Evolutionary conservation across 2,113 vertebrate genomes (phyloP).

Genomic region (Pangasianodon hypophthalmus): DNA sequence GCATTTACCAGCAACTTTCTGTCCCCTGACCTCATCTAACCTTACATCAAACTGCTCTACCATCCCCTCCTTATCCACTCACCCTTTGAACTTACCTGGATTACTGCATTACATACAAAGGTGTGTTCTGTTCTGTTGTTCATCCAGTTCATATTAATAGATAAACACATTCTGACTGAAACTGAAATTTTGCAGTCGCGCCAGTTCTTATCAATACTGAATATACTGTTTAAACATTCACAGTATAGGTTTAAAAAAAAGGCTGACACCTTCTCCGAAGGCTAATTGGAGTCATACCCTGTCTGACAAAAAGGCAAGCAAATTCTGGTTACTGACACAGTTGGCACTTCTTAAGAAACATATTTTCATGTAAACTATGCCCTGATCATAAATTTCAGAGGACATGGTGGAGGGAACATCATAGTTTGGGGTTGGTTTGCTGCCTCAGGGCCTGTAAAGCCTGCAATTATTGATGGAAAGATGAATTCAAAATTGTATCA

Average conservation of each 20-base stretch:
- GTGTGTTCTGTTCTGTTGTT: not conserved
- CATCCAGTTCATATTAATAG: not conserved
- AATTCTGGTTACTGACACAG: not conserved
- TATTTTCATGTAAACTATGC: not conserved
- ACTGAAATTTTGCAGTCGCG: not conserved
- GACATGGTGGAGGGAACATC: not conserved
- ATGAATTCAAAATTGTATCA: not conserved
- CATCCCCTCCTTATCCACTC: not conserved
- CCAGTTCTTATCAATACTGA: not conserved
- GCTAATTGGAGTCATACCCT: not conserved
- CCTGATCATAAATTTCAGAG: not conserved
- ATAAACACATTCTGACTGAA: not conserved
- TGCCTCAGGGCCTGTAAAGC: not conserved
- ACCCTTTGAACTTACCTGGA: not conserved
- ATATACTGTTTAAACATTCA: not conserved
- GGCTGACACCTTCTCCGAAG: not conserved
- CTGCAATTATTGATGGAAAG: not conserved
- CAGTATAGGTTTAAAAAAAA: not conserved
- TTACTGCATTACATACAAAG: not conserved
- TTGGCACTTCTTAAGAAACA: not conserved
- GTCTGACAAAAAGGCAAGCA: not conserved
- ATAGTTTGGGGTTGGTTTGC: not conserved
- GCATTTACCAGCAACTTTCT: not conserved
- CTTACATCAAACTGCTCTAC: not conserved
- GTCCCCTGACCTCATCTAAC: not conserved